Evolutionary conservation across 2,797 vertebrate species (phyloP), one percentile per base, ranked within the genome.

Genomic region (Intellagama lesueurii): DNA sequence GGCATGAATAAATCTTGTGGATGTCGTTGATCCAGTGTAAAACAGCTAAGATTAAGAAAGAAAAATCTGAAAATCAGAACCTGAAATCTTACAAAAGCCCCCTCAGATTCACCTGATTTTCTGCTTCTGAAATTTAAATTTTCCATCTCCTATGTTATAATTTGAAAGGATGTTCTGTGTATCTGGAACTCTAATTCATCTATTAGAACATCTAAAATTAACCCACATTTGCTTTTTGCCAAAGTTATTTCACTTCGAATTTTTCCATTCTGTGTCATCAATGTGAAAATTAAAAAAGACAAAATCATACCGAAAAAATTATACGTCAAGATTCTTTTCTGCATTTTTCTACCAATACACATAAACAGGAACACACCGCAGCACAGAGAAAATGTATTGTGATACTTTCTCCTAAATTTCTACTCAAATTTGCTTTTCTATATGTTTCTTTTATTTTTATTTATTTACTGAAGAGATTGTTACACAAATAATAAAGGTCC

Each of bases 21-120:
- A 85, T 75, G 14, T 60, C 32, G 4, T 12, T 85, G 83, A 85
- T 85, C 83, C 66, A 83, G 40, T 83, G 66, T 69, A 83, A 47
- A 83, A 69, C 14, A 28, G 30, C 47, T 9, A 16, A 83, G 28
- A 49, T 47, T 69, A 8, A 30, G 56, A 47, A 28, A 60, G 47
- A 35, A 64, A 16, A 64, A 64, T 5, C 26, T 76, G n/a, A 56
- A 75, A 75, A 73, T 75, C 70, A 75, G 8, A 5, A 12, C 24
- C 14, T 40, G 11, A 77, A 86, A 75, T 32, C 6, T 35, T 3
- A 56, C 35, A 40, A 22, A 44, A 11, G 6, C 40, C 35, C 35
- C 7, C 30, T 40, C 4, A 83, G 1, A 69, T 11, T 9, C 40
- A 69, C 70, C 44, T n/a, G 7, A 8, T 30, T 60, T 52, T 24